phyloP scores from a whole-genome alignment of 2,113 vertebrate genomes.

The Physeter macrocephalus region DNA sequence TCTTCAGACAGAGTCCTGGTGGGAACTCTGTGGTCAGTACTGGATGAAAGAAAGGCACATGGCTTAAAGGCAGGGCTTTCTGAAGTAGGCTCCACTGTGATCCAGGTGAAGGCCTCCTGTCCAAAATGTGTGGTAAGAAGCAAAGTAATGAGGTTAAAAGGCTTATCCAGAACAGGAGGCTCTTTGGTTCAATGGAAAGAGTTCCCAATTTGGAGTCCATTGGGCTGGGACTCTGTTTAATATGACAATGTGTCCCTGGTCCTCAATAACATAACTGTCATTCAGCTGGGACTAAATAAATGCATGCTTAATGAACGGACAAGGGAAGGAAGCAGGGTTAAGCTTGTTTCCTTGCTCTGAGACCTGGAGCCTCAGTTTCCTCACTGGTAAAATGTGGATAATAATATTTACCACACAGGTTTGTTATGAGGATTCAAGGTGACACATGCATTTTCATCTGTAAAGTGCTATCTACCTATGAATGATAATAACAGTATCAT shows the following conservation, averaged over 20 bases:
- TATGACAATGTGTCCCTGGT: not conserved
- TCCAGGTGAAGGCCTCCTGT: rapidly evolving
- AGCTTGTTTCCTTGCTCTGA: not conserved
- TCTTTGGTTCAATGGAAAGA: not conserved
- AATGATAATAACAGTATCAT: not conserved
- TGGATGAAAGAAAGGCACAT: not conserved
- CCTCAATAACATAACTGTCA: not conserved
- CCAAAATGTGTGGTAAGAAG: not conserved
- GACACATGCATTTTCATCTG: not conserved
- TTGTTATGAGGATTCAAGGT: not conserved
- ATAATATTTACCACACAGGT: not conserved
- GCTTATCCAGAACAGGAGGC: not conserved
- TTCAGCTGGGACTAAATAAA: not conserved
- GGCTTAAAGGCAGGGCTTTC: not conserved
- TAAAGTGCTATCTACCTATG: not conserved
- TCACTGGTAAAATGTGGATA: not conserved
- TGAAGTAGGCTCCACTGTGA: not conserved
- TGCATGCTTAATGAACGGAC: not conserved
- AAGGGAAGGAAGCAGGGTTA: not conserved
- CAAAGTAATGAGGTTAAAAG: not conserved
- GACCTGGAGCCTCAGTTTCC: not conserved
- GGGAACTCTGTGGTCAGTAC: not conserved
- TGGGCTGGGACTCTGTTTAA: not conserved
- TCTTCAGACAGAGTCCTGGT: not conserved
- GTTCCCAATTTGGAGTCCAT: not conserved